Percentiles rank a stretch among this genome's conserved stretches.
phyloP scores from a whole-genome alignment of 2,888 invertebrate genomes.

The Pomacea canaliculata region DNA sequence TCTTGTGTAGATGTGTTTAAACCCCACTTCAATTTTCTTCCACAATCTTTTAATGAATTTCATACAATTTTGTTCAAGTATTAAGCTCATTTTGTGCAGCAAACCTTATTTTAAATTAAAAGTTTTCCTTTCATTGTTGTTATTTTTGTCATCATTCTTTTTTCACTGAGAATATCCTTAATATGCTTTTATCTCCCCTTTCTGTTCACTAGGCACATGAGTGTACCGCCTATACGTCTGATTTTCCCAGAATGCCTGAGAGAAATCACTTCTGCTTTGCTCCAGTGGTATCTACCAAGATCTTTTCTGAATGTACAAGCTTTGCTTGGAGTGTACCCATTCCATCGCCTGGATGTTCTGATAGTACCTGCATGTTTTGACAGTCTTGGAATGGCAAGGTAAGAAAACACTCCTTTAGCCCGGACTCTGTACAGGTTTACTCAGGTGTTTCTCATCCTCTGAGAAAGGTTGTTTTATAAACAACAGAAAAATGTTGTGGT shows the following conservation, averaged over 20 bases:
- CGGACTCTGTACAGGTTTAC: background rate
- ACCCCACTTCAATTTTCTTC: too few species aligned
- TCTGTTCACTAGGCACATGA: background rate
- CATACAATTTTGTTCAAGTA: too few species aligned
- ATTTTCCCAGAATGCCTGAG: conserved; percentile 3
- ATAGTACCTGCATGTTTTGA: conserved; percentile 64
- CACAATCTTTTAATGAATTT: too few species aligned
- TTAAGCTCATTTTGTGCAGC: too few species aligned
- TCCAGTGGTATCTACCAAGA: conserved; percentile 47
- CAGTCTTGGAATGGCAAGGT: conserved; percentile 64
- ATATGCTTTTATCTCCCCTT: too few species aligned
- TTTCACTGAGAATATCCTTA: too few species aligned
- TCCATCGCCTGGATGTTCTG: conserved; percentile 66
- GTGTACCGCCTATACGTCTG: conserved; percentile 2
- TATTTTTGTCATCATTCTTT: too few species aligned
- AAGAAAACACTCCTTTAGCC: conserved; percentile 10
- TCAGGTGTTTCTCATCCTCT: background rate
- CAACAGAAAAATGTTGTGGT: too few species aligned
- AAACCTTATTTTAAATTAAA: too few species aligned
- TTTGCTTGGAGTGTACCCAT: conserved; percentile 67
- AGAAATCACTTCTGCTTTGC: conserved; percentile 3
- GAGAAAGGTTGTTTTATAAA: too few species aligned
- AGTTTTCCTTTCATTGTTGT: too few species aligned
- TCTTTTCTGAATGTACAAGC: conserved; percentile 52
- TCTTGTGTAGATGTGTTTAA: too few species aligned